Evolutionary conservation across 2,113 vertebrate genomes (phyloP).

Genomic region (Formicarius rufipectus): DNA sequence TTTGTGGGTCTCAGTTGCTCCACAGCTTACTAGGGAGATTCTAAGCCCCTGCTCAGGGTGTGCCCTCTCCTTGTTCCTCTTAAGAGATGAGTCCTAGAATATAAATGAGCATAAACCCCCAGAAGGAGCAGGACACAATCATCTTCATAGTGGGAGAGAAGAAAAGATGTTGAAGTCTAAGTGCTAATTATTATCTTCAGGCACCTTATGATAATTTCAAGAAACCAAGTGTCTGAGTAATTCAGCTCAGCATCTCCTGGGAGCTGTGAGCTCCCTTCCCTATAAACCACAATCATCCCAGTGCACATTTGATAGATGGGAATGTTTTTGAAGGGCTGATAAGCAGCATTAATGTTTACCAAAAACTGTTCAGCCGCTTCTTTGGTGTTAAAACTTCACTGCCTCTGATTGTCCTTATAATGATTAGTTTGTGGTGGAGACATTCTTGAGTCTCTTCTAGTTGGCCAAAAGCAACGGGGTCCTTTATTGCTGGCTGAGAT

Average conservation of each 20-base stretch:
- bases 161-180: not conserved
- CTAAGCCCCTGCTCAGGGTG: not conserved
- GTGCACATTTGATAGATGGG: not conserved
- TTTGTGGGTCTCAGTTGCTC: not conserved
- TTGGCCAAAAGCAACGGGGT: slow-evolving; percentile 12
- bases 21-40: not conserved
- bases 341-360: not conserved
- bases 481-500: not conserved
- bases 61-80: not conserved
- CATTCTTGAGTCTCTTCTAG: not conserved
- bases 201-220: not conserved
- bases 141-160: not conserved
- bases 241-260: not conserved
- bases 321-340: not conserved
- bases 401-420: not conserved
- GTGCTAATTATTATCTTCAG: slow-evolving; percentile 4
- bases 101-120: not conserved
- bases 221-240: not conserved
- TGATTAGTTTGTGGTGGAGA: not conserved
- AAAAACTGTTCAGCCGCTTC: not conserved
- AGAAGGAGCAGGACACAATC: not conserved
- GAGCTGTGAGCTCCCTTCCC: not conserved
- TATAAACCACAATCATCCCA: not conserved
- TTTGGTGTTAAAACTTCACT: not conserved
- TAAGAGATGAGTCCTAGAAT: not conserved